Conservation (phyloP, 2,797 vertebrate species). For the Syncerus caffer region DNA sequence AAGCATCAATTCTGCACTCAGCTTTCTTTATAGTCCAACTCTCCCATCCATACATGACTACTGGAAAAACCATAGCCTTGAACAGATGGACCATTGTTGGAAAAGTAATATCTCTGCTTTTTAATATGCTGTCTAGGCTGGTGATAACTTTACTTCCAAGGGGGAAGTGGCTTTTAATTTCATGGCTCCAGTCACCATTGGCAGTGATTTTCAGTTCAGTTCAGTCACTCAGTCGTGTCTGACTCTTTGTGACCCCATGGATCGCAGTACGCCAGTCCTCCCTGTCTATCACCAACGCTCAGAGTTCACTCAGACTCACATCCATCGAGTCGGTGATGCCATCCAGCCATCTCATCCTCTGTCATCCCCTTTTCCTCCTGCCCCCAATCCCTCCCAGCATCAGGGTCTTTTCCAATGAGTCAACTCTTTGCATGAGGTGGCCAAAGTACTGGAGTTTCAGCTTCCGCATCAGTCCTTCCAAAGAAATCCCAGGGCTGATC, state of each 20-base stretch:
- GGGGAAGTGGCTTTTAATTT: background rate
- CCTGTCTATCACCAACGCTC: background rate
- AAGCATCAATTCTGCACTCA: background rate
- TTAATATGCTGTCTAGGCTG: background rate
- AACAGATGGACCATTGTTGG: fast-evolving
- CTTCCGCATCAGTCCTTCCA: background rate
- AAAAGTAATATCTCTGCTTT: background rate
- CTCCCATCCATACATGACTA: too few relatives aligned
- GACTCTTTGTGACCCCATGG: background rate
- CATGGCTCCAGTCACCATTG: background rate
- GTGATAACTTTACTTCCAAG: background rate
- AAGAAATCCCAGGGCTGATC: background rate
- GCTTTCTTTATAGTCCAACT: too few relatives aligned
- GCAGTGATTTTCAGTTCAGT: background rate
- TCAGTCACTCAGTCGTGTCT: background rate
- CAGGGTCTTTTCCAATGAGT: background rate
- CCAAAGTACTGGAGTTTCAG: background rate
- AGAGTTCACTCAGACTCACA: background rate
- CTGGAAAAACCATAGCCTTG: too few relatives aligned
- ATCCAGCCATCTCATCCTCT: background rate
- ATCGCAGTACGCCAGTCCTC: background rate
- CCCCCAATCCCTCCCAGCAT: background rate
- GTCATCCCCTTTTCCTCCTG: background rate
- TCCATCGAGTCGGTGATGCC: background rate
- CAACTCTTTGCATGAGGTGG: background rate